Evolutionary conservation across 2,797 vertebrate species (phyloP).

Genomic region (Phalloptychus januarius): DNA sequence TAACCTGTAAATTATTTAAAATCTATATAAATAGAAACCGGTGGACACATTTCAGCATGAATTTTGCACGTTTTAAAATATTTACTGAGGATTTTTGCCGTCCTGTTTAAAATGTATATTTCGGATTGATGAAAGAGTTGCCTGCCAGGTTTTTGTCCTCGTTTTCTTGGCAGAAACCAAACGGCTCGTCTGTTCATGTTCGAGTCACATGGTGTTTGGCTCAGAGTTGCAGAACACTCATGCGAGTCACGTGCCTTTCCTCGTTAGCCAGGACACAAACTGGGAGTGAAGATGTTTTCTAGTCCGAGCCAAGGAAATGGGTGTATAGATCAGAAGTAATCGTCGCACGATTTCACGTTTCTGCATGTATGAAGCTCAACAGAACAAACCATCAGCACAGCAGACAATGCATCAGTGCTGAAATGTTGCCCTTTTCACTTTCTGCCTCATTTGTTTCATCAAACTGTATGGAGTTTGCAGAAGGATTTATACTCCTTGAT

Average conservation of each 20-base stretch:
- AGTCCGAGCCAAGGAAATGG: slow-evolving; percentile 10
- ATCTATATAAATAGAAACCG: not conserved
- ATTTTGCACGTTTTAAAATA: not conserved
- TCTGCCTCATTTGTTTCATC: not conserved
- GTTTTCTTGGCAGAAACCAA: slow-evolving; percentile 27
- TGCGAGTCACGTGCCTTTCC: slow-evolving; percentile 39
- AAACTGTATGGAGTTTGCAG: not conserved
- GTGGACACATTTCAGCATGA: not conserved
- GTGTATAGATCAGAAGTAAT: slow-evolving; percentile 14
- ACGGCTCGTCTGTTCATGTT: slow-evolving; percentile 28
- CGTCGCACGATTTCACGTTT: not conserved
- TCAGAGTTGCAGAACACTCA: slow-evolving; percentile 13
- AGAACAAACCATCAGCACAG: not conserved
- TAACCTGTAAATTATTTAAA: not conserved
- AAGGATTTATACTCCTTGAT: not conserved
- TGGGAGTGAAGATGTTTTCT: slow-evolving; percentile 19
- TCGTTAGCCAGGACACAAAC: slow-evolving; percentile 31
- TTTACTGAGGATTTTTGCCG: not conserved
- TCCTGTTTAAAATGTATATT: not conserved
- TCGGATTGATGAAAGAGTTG: slow-evolving; percentile 2
- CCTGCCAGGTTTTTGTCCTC: slow-evolving; percentile 1
- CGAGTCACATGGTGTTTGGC: slow-evolving; percentile 33
- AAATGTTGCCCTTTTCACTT: not conserved
- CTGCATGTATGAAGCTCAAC: not conserved
- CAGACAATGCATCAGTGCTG: not conserved